Evolutionary conservation across 1,140 invertebrate species (phyloP).

Genomic region (Gyrodactylus bullatarudis): DNA sequence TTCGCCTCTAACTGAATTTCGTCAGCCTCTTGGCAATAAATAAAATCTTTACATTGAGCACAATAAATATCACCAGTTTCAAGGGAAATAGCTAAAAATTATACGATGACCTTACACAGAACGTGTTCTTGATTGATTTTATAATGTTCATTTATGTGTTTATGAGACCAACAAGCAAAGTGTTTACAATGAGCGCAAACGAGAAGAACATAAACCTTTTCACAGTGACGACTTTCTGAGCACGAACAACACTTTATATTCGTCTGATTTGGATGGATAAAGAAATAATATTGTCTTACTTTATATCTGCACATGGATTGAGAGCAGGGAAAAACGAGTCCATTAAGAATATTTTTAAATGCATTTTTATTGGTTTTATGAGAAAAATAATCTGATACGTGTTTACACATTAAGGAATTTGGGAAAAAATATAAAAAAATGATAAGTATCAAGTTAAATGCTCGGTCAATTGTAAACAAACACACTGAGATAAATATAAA

Average conservation of each 20-base stretch:
- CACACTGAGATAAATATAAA: too few relatives aligned
- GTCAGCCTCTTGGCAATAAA: background rate
- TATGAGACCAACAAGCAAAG: background rate
- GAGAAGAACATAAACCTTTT: background rate
- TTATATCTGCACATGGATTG: background rate
- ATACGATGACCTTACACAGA: background rate
- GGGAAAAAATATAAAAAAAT: background rate
- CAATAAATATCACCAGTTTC: constrained; percentile 5
- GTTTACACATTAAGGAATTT: background rate
- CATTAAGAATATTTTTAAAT: background rate
- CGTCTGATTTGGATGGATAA: background rate
- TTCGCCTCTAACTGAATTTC: background rate
- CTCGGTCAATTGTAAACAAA: background rate
- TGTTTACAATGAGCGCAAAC: background rate
- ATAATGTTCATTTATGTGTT: background rate
- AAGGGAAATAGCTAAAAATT: constrained; percentile 1
- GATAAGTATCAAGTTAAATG: background rate
- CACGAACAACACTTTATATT: background rate
- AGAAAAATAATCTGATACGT: background rate
- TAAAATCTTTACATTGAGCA: background rate
- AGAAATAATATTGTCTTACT: background rate
- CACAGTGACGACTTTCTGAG: background rate
- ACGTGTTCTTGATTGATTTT: background rate
- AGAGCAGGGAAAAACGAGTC: background rate
- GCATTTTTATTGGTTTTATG: background rate